Percentiles rank a stretch among this genome's conserved stretches.
phyloP scores from a whole-genome alignment of 2,113 vertebrate species.

The Pseudolaguvia tuberculata region DNA sequence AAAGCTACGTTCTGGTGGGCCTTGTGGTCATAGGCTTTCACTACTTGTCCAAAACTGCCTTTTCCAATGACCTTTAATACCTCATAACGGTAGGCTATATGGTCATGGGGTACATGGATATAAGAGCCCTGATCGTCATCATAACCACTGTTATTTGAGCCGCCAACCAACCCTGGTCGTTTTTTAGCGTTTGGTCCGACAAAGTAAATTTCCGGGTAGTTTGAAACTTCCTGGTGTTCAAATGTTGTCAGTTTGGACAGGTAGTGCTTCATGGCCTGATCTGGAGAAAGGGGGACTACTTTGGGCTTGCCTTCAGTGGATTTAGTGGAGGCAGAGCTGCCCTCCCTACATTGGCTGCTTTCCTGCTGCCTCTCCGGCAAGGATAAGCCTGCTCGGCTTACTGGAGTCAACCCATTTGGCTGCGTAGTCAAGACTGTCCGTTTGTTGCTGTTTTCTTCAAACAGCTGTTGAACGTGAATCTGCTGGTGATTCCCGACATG shows the following conservation, averaged over 20 bases:
- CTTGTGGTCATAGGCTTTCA: conserved; percentile 97
- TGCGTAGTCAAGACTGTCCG: conserved; percentile 85
- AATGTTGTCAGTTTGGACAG: conserved; percentile 90
- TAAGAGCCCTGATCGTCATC: conserved; percentile 98
- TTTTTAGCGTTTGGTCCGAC: conserved; percentile 94
- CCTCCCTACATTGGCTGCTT: conserved; percentile 77
- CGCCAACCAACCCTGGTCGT: conserved; percentile 83
- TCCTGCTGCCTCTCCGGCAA: conserved; percentile 78
- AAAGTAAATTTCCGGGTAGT: conserved; percentile 88
- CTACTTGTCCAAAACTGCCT: conserved; percentile 97
- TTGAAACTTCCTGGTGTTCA: conserved; percentile 94
- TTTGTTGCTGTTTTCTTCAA: conserved; percentile 93
- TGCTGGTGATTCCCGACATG: conserved; percentile 76
- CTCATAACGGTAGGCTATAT: conserved; percentile 92
- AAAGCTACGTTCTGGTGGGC: conserved; percentile 88
- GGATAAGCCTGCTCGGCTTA: conserved; percentile 74
- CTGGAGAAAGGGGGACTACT: conserved; percentile 73
- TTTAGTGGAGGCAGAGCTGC: conserved; percentile 85
- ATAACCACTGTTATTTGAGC: conserved; percentile 90
- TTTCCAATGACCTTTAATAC: conserved; percentile 97
- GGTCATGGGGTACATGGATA: conserved; percentile 93
- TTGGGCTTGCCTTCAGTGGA: conserved; percentile 80
- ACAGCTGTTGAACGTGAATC: conserved; percentile 86
- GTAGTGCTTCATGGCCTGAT: conserved; percentile 96
- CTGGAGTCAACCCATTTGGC: conserved; percentile 82